Conservation (phyloP, 2,888 invertebrate genomes). For the Priocnemis perturbator region DNA sequence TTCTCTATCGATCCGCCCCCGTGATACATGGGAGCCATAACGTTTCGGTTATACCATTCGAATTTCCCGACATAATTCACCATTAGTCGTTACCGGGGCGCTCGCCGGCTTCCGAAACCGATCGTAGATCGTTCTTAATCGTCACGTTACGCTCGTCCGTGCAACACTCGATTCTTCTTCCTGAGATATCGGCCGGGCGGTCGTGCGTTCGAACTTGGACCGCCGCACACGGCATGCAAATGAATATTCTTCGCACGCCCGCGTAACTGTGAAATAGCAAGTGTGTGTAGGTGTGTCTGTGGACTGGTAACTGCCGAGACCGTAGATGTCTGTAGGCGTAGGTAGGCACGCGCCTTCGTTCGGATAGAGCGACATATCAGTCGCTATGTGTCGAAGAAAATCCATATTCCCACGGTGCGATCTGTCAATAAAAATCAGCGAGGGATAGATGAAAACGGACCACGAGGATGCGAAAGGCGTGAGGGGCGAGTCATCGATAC, state of each 20-base stretch:
- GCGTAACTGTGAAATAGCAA: constrained; percentile 13
- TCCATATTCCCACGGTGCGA: constrained; percentile 32
- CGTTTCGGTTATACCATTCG: constrained; percentile 33
- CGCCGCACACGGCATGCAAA: background rate
- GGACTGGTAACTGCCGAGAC: constrained; percentile 19
- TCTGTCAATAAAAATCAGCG: constrained; percentile 40
- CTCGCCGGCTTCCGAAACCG: constrained; percentile 18
- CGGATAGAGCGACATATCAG: constrained; percentile 4
- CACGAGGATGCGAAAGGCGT: background rate
- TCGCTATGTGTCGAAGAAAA: constrained; percentile 28
- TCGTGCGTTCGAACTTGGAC: too few relatives aligned
- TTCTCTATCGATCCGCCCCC: constrained; percentile 21
- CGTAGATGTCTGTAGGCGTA: background rate
- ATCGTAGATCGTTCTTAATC: constrained; percentile 22
- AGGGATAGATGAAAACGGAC: constrained; percentile 13
- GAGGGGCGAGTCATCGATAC: too few relatives aligned
- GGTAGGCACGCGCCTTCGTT: constrained; percentile 19
- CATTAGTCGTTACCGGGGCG: constrained; percentile 34
- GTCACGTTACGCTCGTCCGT: constrained; percentile 3
- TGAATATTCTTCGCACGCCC: background rate
- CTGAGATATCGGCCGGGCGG: background rate
- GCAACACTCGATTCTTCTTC: constrained; percentile 3
- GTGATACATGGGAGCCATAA: constrained; percentile 35
- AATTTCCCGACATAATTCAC: constrained; percentile 32
- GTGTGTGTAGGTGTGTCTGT: constrained; percentile 38